Base-by-base conservation (phyloP, 92 coral and sea anemone species). In the Desmophyllum pertusum region DNA sequence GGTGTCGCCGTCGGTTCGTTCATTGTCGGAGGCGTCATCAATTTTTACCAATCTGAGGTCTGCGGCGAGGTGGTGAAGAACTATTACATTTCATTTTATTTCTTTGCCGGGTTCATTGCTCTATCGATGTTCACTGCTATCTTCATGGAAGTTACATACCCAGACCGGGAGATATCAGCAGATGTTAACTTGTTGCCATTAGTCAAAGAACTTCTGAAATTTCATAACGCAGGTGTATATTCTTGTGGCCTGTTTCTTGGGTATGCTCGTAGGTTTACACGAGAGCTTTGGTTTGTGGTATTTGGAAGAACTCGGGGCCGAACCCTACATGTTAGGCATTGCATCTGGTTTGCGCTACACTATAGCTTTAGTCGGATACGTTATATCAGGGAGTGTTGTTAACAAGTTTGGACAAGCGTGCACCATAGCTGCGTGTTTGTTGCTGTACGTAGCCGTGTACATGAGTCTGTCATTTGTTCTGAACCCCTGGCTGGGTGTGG, bases 291-390 rank as follows among this genome's bases (percentile, higher is more conserved):
- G 90, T 2, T 75, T 83, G 46, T 89, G 93, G 93, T 85, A 85
- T 33, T 39, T 89, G 8, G 93, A 89, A 81, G 90, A 89, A 38
- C 90, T 89, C 27, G 93, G 93, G 2, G 85, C 87, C 0, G 43
- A 80, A 40, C 76, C 93, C 10, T 73, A 65, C 31, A 67, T 89
- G 89, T n/a, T 89, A 36, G 93, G 92, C 27, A 10, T 89, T 10
- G 93, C 93, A 5, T 35, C 90, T n/a, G 85, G 86, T 39, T 29
- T 78, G 2, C 92, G 84, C 27, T 85, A 78, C 38, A 33, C 52
- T 31, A 10, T 80, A 1, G 79, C 84, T 9, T 23, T 78, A 5
- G 23, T 65, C 3, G 84, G 83, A 2, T 89, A 45, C 53, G 25
- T 75, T 57, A 5, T 70, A n/a, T 89, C 92, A 40, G 65, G 65